phyloP scores from a whole-genome alignment of 2,113 vertebrate genomes.

The Leptodactylus fuscus region DNA sequence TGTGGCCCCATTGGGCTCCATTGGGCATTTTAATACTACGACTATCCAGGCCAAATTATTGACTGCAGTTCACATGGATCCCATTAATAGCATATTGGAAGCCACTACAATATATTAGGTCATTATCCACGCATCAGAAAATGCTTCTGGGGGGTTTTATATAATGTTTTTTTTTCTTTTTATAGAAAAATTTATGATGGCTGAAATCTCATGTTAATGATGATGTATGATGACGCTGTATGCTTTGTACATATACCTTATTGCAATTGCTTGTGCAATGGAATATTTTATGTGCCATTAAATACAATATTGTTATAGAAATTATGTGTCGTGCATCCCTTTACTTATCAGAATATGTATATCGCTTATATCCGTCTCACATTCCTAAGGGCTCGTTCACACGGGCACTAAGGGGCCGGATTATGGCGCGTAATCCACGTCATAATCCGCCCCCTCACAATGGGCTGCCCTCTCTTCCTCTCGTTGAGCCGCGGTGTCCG shows the following conservation, averaged over 20 bases:
- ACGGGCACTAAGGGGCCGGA: too few relatives aligned
- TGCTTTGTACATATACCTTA: constrained; percentile 42
- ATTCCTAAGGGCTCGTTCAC: too few relatives aligned
- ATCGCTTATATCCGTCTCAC: too few relatives aligned
- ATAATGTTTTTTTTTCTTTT: constrained; percentile 5
- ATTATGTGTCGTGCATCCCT: background rate
- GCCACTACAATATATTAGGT: background rate
- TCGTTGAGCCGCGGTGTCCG: too few relatives aligned
- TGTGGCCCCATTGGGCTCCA: too few relatives aligned
- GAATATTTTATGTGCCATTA: constrained; percentile 38
- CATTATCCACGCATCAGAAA: background rate
- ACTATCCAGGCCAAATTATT: too few relatives aligned
- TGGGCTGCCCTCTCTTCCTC: too few relatives aligned
- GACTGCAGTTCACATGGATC: too few relatives aligned
- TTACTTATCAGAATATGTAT: background rate
- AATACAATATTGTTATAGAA: constrained; percentile 38
- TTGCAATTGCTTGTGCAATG: constrained; percentile 18
- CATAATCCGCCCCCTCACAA: too few relatives aligned
- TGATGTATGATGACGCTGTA: background rate
- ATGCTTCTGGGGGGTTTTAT: background rate
- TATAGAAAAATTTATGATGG: background rate
- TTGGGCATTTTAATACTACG: too few relatives aligned
- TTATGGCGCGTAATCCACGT: too few relatives aligned
- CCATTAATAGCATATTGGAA: background rate
- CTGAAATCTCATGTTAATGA: background rate